Evolutionary conservation across 2,113 vertebrate genomes (phyloP).

Genomic region (Sinosuthora webbiana): DNA sequence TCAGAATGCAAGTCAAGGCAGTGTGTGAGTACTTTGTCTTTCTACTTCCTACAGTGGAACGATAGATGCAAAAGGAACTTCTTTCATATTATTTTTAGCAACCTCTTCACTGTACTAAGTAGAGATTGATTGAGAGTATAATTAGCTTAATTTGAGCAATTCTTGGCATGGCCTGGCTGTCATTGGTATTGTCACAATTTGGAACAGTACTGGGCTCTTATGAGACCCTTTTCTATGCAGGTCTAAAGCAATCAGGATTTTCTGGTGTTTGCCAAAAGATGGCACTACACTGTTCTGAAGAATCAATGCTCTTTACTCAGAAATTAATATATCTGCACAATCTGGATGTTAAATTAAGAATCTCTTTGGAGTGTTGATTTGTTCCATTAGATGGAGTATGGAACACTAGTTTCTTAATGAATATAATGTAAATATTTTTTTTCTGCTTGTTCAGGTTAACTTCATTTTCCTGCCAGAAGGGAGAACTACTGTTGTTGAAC

Average conservation of each 20-base stretch:
- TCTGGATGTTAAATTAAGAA: background rate
- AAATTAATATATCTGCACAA: background rate
- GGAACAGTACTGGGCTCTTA: background rate
- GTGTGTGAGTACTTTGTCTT: background rate
- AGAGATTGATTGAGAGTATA: background rate
- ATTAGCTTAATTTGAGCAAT: background rate
- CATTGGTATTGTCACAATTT: background rate
- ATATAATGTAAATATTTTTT: background rate
- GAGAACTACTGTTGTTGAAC: background rate
- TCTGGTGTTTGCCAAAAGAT: background rate
- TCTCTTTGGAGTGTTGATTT: background rate
- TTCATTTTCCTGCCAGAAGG: background rate
- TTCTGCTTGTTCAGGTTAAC: background rate
- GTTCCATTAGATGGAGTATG: background rate
- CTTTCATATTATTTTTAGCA: constrained; percentile 11
- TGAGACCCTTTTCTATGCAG: background rate
- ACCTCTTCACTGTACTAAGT: background rate
- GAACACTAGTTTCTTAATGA: background rate
- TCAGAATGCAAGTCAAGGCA: background rate
- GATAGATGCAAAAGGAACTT: background rate
- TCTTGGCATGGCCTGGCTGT: background rate
- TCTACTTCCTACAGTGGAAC: background rate
- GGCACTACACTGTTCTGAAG: background rate
- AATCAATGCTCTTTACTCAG: background rate
- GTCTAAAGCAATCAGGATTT: background rate